phyloP scores from a whole-genome alignment of 2,113 vertebrate species.

The Chlorodrepanis virens region DNA sequence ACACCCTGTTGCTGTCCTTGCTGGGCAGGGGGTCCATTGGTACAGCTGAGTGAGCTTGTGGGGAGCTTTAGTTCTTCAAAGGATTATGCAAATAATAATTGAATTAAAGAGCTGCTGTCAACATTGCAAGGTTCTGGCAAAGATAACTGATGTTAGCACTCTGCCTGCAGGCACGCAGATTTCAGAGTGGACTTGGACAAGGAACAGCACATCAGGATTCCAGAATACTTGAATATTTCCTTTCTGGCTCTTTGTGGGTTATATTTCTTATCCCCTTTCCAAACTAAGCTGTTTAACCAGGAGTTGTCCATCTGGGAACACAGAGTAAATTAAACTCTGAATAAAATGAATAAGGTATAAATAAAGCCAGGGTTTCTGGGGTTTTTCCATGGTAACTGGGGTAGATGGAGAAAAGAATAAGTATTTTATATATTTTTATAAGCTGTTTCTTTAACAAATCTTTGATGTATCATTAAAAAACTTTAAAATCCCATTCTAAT shows the following conservation, averaged over 20 bases:
- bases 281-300: background rate
- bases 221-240: fast-evolving
- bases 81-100: background rate
- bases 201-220: background rate
- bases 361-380: background rate
- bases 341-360: background rate
- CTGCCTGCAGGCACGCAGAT: background rate
- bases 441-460: background rate
- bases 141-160: background rate
- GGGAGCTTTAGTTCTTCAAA: background rate
- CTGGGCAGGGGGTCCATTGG: fast-evolving
- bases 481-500: background rate
- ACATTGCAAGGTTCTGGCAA: background rate
- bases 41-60: background rate
- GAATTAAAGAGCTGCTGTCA: background rate
- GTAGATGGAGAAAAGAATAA: background rate
- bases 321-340: background rate
- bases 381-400: background rate
- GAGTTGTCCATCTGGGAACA: background rate
- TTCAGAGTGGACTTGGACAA: background rate
- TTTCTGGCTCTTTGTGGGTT: background rate
- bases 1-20: background rate
- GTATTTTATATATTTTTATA: background rate
- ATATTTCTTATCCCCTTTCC: background rate
- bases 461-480: background rate